Evolutionary conservation across 2,113 vertebrate genomes (phyloP), one percentile per base, ranked within the genome.

Genomic region (Chelonoidis abingdonii): DNA sequence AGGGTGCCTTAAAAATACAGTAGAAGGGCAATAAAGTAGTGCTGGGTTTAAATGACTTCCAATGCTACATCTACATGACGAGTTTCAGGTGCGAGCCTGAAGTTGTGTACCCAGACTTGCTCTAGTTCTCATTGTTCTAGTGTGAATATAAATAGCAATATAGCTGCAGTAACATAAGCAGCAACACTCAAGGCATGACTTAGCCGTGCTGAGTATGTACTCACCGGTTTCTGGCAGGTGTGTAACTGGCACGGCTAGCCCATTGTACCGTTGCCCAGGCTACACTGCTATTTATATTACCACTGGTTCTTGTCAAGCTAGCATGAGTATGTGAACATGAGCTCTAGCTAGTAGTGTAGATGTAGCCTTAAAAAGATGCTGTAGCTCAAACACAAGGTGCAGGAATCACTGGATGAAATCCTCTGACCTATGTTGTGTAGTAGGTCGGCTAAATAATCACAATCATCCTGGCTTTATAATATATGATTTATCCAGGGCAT

Each of bases 361-460:
- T 12, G 31, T 35, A 65, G 1, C 29, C 56, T 25, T 14, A 16
- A 86, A 56, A 88, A 86, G 38, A 49, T 79, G 6, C 29, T 84
- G 14, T 41, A 24, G 19, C 62, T 35, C 31, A 65, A 62, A 62
- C 57, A 31, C 11, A 75, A 14, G 13, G 25, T 35, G 3, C 12
- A 80, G 22, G 83, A 86, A 65, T 27, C 0, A 0, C 1, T 90
- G 59, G 25, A 2, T 80, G 75, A 90, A 93, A 94, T 79, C 11
- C 29, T 89, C 8, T 82, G 50, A 44, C 0, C 0, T 13, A 4
- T 4, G 8, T 82, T 54, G 79, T 65, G 7, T 1, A 75, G n/a
- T 24, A 41, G 93, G 83, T 41, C 31, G 38, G 41, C 14, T 59
- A 56, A 41, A 3, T 75, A 0, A 1, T 75, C 38, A 65, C 14